Evolutionary conservation across 2,797 vertebrate genomes (phyloP).

Genomic region (Clarias pachynema): DNA sequence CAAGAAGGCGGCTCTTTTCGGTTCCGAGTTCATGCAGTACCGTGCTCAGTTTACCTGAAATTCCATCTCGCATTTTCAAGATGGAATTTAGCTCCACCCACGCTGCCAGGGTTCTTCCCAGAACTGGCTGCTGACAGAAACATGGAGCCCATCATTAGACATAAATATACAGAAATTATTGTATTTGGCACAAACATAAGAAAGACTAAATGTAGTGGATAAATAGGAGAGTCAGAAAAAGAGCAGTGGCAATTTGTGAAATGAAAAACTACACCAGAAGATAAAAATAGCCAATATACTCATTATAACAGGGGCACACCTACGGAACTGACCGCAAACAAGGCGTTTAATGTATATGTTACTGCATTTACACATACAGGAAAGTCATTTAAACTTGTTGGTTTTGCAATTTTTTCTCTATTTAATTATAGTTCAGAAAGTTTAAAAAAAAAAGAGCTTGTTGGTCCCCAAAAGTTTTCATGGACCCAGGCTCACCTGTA

Average conservation of each 20-base stretch:
- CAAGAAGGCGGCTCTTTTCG: conserved; percentile 51
- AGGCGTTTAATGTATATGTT: conserved; percentile 30
- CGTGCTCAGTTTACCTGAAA: conserved; percentile 38
- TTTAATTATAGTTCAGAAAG: conserved; percentile 4
- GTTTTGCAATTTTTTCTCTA: background rate
- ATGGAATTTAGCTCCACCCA: conserved; percentile 57
- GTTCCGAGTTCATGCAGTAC: conserved; percentile 44
- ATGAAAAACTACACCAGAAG: conserved; percentile 40
- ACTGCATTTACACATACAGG: background rate
- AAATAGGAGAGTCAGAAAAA: conserved; percentile 48
- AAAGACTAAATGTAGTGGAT: conserved; percentile 46
- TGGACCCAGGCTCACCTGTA: conserved; percentile 39
- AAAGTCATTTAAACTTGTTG: conserved; percentile 4
- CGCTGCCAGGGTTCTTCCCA: conserved; percentile 51
- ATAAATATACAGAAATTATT: conserved; percentile 42
- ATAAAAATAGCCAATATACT: conserved; percentile 49
- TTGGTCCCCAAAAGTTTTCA: background rate
- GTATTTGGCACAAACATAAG: conserved; percentile 42
- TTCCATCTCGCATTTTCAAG: conserved; percentile 45
- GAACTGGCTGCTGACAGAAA: conserved; percentile 43
- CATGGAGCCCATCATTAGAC: conserved; percentile 45
- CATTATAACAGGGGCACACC: conserved; percentile 42
- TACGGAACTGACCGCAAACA: conserved; percentile 32
- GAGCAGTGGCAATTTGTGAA: conserved; percentile 47
- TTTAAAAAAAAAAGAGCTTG: background rate